Conservation (phyloP, 2,888 invertebrate genomes). For the Polydesmus complanatus region DNA sequence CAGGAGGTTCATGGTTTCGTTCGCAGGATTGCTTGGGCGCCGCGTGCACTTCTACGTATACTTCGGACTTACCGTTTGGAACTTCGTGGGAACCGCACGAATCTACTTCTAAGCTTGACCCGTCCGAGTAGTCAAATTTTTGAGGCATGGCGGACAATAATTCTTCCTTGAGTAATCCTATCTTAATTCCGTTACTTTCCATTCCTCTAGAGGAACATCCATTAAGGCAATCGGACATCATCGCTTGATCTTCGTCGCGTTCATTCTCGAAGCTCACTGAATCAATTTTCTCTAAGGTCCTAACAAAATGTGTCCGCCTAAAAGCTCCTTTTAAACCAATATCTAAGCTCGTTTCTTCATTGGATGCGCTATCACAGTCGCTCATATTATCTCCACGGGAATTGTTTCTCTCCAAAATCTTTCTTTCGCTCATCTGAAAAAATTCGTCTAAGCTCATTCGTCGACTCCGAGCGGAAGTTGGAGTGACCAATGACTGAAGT, state of each 20-base stretch:
- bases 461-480: constrained; percentile 36
- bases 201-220: neutral
- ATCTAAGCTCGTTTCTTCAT: constrained; percentile 11
- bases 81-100: constrained; percentile 9
- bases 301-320: constrained; percentile 5
- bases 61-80: neutral
- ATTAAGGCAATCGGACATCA: neutral
- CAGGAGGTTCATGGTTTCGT: neutral
- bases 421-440: constrained; percentile 55
- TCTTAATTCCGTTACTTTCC: constrained; percentile 14
- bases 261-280: constrained; percentile 15
- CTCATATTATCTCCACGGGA: neutral
- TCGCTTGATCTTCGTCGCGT: neutral
- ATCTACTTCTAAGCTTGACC: constrained; percentile 11
- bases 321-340: constrained; percentile 2
- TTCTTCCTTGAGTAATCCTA: neutral
- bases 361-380: neutral
- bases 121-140: neutral
- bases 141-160: neutral
- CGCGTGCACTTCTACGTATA: constrained; percentile 11
- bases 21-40: neutral
- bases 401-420: constrained; percentile 22
- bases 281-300: constrained; percentile 13
- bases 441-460: constrained; percentile 56
- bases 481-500: constrained; percentile 58